Base-by-base conservation (phyloP, 2,797 vertebrate genomes). In the Rhinogobio ventralis region DNA sequence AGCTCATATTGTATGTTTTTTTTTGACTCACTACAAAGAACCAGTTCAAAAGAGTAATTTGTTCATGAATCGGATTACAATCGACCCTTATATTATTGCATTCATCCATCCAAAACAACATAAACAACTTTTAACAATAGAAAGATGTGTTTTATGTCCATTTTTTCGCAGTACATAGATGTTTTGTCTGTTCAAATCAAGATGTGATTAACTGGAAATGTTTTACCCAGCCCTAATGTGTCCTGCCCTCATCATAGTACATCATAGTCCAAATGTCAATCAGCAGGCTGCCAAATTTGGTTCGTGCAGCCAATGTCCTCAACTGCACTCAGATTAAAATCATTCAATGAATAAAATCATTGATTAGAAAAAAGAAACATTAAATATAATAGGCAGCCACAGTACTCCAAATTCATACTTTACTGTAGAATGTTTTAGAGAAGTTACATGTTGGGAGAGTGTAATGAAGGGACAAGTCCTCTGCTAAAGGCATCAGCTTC, bases 401-500 rank as follows among this genome's bases (percentile, higher is more conserved):
- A 87, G 69, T 36, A 66, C 23, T 79, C 51, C 68, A 77, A 72
- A 88, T 60, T 78, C 66, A 78, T 76, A 25, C 49, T 71, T 75
- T n/a, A 79, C 36, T 69, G 51, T 64, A 64, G 17, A 75, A 55
- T 82, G 69, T 76, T 86, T 77, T 49, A 73, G 74, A 42, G 74
- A 60, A 42, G 36, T 77, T 14, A 77, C 25, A 64, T 46, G 76
- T 46, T 78, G 25, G 17, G 3, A 66, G 42, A 11, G 66, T 69
- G 30, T 77, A 77, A 77, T 62, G 55, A 77, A 77, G n/a, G 75
- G 75, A 77, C 46, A 69, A 39, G 30, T 68, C 42, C 51, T 73
- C 53, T 76, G 64, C 53, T 83, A 76, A 62, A 69, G 84, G 72
- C 60, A 57, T 68, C 82, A 68, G 73, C 80, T 83, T 86, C 80